Evolutionary conservation across 2,888 invertebrate species (phyloP).

Genomic region (Apodemia mormo): DNA sequence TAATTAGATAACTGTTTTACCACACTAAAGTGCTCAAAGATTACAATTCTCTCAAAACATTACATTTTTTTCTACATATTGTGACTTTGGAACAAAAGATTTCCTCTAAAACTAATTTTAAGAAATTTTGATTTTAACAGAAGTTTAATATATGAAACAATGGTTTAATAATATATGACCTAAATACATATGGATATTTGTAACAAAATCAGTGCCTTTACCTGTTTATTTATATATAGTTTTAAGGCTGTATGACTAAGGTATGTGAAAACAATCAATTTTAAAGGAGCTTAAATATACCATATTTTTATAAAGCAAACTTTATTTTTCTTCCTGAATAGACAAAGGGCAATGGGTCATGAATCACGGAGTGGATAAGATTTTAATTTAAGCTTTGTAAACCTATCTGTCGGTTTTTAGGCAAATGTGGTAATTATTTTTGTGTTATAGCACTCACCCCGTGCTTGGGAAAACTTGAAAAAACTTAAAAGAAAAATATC

Average conservation of each 20-base stretch:
- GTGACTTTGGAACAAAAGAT: not conserved
- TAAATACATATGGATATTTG: conserved; percentile 43
- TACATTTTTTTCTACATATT: not conserved
- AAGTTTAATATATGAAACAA: conserved; percentile 31
- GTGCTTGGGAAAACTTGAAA: no score
- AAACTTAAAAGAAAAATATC: no score
- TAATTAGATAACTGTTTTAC: not conserved
- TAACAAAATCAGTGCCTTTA: conserved; percentile 76
- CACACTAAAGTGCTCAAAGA: not conserved
- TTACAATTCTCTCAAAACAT: not conserved
- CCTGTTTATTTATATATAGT: conserved; percentile 53
- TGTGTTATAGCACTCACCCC: no score
- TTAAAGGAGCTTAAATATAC: conserved; percentile 56
- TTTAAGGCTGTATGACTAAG: conserved; percentile 67
- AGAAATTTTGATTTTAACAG: conserved; percentile 21
- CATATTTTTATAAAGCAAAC: conserved; percentile 67
- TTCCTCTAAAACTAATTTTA: not conserved
- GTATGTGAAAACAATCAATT: conserved; percentile 68
- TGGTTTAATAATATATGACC: conserved; percentile 27
- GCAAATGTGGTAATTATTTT: no score
- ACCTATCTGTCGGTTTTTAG: no score
- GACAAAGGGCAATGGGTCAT: no score
- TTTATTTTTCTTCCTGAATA: not conserved
- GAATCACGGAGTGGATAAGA: no score
- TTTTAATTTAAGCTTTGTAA: no score